These are phyloP conservation scores for Gouania willdenowi DNA, from an alignment of 2,797 vertebrate species.

Conservation along the genomic window DNA sequence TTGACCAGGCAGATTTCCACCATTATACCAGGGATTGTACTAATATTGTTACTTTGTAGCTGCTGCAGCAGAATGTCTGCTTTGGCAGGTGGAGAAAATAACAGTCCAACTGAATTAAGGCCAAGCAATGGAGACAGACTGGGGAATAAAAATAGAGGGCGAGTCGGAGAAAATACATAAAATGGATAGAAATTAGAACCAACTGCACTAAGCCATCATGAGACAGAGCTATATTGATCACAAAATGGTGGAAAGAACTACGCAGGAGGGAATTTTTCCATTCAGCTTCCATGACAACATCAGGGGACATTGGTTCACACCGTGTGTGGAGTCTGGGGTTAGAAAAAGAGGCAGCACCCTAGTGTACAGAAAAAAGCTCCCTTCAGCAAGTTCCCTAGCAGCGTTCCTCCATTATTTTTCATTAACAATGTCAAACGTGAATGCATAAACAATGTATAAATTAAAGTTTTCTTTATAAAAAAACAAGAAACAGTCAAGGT, in stretches of 20 bases:
- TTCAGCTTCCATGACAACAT: constrained; percentile 7
- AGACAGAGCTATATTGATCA: not conserved
- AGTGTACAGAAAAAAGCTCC: too few relatives aligned
- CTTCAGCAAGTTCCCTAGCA: too few relatives aligned
- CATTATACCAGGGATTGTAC: constrained; percentile 20
- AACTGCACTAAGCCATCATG: not conserved
- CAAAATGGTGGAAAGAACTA: constrained; percentile 8
- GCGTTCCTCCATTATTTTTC: too few relatives aligned
- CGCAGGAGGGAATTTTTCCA: constrained; percentile 30
- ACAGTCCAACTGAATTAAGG: not conserved
- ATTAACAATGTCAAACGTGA: too few relatives aligned
- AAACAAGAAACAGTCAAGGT: too few relatives aligned
- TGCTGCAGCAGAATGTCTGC: not conserved
- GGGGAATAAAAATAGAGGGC: not conserved
- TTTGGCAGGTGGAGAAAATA: constrained; percentile 4
- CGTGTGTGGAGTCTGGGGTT: too few relatives aligned
- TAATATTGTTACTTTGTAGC: constrained; percentile 4
- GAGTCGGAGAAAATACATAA: not conserved
- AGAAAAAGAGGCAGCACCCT: too few relatives aligned
- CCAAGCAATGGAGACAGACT: not conserved
- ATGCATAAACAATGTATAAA: too few relatives aligned
- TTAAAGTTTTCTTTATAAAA: too few relatives aligned
- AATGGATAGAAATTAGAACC: constrained; percentile 1
- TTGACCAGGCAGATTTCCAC: constrained; percentile 14
- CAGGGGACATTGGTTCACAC: too few relatives aligned